A percentile compares a stretch with the other conserved stretches of the same genome.
These are phyloP conservation scores for Thaleichthys pacificus DNA, from an alignment of 2,797 vertebrate genomes.

Conservation along the genomic window DNA sequence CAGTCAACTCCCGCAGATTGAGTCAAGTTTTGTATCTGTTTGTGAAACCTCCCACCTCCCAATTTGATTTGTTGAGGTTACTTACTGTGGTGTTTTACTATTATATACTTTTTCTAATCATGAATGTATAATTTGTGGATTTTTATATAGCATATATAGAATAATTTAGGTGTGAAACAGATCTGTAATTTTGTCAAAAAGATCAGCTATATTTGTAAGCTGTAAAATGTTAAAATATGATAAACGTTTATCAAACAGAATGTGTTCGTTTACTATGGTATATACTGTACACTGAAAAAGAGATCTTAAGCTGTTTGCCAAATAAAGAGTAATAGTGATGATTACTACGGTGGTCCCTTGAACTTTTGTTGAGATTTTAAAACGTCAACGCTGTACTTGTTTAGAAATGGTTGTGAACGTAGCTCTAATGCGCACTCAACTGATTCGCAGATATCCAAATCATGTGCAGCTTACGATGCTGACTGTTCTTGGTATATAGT, in stretches of 20 bases:
- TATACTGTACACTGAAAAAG: slow-evolving; percentile 78
- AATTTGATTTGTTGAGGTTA: slow-evolving; percentile 70
- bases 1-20: slow-evolving; percentile 64
- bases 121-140: slow-evolving; percentile 81
- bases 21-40: slow-evolving; percentile 53
- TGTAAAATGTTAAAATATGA: slow-evolving; percentile 79
- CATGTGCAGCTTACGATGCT: background rate
- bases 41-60: slow-evolving; percentile 53
- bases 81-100: slow-evolving; percentile 71
- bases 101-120: slow-evolving; percentile 77
- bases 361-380: background rate
- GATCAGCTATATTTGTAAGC: slow-evolving; percentile 87
- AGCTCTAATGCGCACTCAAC: slow-evolving; percentile 15
- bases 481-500: background rate
- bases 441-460: background rate
- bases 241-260: slow-evolving; percentile 78
- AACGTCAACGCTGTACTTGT: too few species aligned
- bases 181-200: slow-evolving; percentile 83
- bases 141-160: slow-evolving; percentile 76
- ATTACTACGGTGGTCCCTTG: too few species aligned
- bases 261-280: slow-evolving; percentile 78
- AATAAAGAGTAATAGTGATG: slow-evolving; percentile 75
- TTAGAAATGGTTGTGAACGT: background rate
- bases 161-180: slow-evolving; percentile 77
- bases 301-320: slow-evolving; percentile 85